Evolutionary conservation across 2,113 vertebrate species (phyloP).

Genomic region (Chaetura pelagica): DNA sequence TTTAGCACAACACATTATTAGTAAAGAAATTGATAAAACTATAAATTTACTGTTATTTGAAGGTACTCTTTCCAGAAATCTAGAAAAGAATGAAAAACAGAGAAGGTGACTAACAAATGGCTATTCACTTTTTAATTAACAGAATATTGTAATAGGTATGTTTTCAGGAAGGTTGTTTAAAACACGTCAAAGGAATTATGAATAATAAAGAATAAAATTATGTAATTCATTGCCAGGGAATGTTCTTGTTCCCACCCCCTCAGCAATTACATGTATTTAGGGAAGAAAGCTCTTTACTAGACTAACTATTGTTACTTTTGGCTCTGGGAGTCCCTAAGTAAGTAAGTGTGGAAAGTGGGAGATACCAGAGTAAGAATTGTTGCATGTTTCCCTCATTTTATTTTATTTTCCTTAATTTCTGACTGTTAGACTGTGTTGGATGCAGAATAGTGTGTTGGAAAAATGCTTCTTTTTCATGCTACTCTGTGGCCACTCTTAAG

Average conservation of each 20-base stretch:
- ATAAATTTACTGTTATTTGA: neutral
- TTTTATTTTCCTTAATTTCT: neutral
- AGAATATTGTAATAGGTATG: neutral
- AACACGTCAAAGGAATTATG: neutral
- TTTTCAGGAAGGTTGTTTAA: neutral
- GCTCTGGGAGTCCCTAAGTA: neutral
- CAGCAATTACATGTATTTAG: neutral
- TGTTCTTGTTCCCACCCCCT: neutral
- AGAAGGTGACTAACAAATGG: neutral
- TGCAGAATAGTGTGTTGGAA: neutral
- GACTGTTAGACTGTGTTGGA: neutral
- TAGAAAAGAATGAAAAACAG: neutral
- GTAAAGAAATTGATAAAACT: neutral
- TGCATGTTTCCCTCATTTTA: neutral
- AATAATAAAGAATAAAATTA: neutral
- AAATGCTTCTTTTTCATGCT: neutral
- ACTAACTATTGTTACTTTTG: neutral
- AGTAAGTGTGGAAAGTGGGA: neutral
- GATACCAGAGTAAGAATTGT: neutral
- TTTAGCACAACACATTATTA: neutral
- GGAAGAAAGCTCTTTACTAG: neutral
- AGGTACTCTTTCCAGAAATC: neutral
- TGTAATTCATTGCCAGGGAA: neutral
- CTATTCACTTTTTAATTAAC: neutral
- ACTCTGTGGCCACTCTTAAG: neutral